Conservation (phyloP, 2,113 vertebrate genomes). For the Cynoglossus semilaevis region DNA sequence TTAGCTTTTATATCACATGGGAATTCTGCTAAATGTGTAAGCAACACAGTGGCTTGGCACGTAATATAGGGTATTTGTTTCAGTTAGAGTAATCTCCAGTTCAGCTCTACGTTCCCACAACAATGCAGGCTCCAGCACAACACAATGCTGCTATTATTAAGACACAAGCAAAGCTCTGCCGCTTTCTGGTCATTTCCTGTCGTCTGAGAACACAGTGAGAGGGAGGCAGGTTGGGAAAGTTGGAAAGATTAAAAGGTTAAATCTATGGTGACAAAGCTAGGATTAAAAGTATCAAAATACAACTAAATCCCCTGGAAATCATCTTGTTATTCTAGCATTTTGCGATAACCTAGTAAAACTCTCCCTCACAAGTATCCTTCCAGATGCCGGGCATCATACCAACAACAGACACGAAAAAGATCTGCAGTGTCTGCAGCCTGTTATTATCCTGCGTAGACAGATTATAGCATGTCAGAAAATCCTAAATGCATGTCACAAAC, state of each 20-base stretch:
- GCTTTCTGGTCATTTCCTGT: constrained; percentile 66
- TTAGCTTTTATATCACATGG: constrained; percentile 8
- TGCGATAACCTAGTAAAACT: constrained; percentile 10
- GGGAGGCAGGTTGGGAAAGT: constrained; percentile 38
- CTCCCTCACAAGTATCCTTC: constrained; percentile 37
- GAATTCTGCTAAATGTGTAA: constrained; percentile 7
- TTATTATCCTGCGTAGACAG: constrained; percentile 57
- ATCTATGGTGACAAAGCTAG: neutral
- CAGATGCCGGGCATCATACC: constrained; percentile 47
- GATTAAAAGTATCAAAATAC: constrained; percentile 1
- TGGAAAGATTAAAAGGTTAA: constrained; percentile 17
- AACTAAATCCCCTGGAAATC: neutral
- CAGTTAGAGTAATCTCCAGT: constrained; percentile 29
- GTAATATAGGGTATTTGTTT: constrained; percentile 38
- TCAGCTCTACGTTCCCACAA: constrained; percentile 59
- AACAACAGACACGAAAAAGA: constrained; percentile 43
- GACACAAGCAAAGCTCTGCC: constrained; percentile 57
- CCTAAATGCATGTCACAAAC: constrained; percentile 41
- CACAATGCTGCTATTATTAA: constrained; percentile 75
- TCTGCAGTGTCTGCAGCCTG: constrained; percentile 39
- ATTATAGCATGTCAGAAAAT: constrained; percentile 53
- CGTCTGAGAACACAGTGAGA: constrained; percentile 51
- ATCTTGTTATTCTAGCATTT: constrained; percentile 7
- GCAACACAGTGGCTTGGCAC: constrained; percentile 14
- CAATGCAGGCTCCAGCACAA: constrained; percentile 56